Evolutionary conservation across 2,797 vertebrate genomes (phyloP).

Genomic region (Tamandua tetradactyla): DNA sequence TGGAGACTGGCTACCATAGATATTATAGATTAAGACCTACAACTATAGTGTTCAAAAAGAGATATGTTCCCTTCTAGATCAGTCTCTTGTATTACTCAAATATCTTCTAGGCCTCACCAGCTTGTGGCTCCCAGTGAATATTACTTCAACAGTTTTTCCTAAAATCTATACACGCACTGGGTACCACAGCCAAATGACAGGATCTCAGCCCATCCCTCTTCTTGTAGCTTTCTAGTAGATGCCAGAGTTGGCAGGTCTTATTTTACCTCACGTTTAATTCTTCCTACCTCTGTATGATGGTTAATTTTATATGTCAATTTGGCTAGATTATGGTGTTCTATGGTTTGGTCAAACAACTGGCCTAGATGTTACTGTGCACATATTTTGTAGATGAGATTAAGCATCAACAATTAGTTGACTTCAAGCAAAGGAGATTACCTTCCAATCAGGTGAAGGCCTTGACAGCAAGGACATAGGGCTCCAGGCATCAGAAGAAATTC

Average conservation of each 20-base stretch:
- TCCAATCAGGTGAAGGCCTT: too few species aligned
- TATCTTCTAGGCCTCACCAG: background rate
- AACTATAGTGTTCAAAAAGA: background rate
- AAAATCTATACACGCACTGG: background rate
- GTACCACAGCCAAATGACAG: background rate
- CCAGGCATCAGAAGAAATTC: too few species aligned
- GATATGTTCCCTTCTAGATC: background rate
- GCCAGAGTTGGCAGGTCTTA: background rate
- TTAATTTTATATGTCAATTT: too few species aligned
- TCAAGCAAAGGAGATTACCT: too few species aligned
- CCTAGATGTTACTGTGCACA: too few species aligned
- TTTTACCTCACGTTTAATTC: background rate
- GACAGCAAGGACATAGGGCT: too few species aligned
- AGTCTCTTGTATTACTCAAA: background rate
- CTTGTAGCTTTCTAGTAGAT: background rate
- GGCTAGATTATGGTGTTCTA: too few species aligned
- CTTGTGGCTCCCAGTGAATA: background rate
- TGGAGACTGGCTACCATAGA: background rate
- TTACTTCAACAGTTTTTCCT: background rate
- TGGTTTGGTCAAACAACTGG: too few species aligned
- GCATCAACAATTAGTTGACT: too few species aligned
- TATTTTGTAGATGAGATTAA: too few species aligned
- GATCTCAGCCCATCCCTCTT: background rate
- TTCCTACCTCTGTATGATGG: background rate
- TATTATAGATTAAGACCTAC: background rate